Evolutionary conservation across 2,888 invertebrate genomes (phyloP), one percentile per base, ranked within the genome.

Genomic region (Drosophila helvetica): DNA sequence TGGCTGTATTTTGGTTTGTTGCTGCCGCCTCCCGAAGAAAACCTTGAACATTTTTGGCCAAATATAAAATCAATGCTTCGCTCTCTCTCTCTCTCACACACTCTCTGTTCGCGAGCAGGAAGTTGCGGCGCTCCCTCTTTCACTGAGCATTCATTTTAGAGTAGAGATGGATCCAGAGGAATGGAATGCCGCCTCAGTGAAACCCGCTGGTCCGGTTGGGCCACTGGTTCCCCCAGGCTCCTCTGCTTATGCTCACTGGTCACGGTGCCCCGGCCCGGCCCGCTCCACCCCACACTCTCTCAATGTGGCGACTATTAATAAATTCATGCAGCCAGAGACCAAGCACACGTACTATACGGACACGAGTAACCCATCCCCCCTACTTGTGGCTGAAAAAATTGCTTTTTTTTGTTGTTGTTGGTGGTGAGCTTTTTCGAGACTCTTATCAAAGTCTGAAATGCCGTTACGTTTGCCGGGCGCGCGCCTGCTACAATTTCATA

Each of bases 1-100:
- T 55, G 48, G 12, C 45, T 66, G 15, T 66, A 46, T 69, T 53
- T 42, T 64, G 72, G 47, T 75, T 73, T 60, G 50, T 65, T 67
- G 22, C 46, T 67, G 22, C 46, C 65, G 56, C 47, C 61, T 70
- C 52, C 22, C 52, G 55, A 30, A 4, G 45, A 62, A 45, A 88
- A 80, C 83, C 88, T 83, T 86, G 78, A 83, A 83, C 61, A 55
- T 46, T 60, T 68, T 74, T 74, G 67, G 79, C 64, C 68, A 77
- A 65, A 79, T 75, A 78, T 77, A 87, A 87, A 83, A 88, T 88
- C 88, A 83, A 88, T 83, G 80, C 54, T 64, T 38, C 45, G 67
- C 66, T 86, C 78, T 80, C 64, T 72, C 78, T 80, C 64, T 72
- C 64, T 47, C 38, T 38, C 38, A 38, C 38, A 38, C 33, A 38